Base-by-base conservation (phyloP, 2,888 invertebrate genomes). In the Polymixis flavicincta region DNA sequence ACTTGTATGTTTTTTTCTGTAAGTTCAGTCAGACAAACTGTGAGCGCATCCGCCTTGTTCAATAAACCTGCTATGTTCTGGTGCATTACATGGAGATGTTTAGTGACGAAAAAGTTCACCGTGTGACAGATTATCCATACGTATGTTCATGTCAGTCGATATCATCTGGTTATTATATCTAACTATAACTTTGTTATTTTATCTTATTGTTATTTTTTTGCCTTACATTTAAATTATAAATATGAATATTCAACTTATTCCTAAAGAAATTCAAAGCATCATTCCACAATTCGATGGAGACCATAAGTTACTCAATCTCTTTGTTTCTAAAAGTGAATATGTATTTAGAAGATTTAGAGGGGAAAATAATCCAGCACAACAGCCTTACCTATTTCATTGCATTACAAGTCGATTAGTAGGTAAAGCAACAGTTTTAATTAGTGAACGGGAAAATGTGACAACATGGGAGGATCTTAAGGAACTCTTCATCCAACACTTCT, bases 391-490 rank as follows among this genome's bases (percentile, higher is more conserved):
- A 32, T 66, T 54, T 37, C 54, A 66, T 8, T 52, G 32, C 11
- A 45, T 68, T 28, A 57, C 68, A 11, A 68, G 68, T 19, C 25
- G 28, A 25, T 68, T 68, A 45, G 25, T 28, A 9, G 68, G 68
- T 11, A 57, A 57, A 28, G 55, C 68, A 8, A 57, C 57, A 0
- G 25, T 57, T 13, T 22, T 68, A 25, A 6, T 68, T 6, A 57
- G 57, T 13, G 57, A 57, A 57, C 37, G 45, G 9, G 57, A 57
- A 45, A 57, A 55, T 7, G 11, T 68, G 5, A 25, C 19, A 2
- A 57, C 68, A 0, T 68, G 52, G 52, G 52, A 52, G 0, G 52
- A 1, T 9, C 9, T 52, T 3, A 52, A 52, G 2, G 52, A 52
- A n/a, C 52, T 52, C 9, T 52, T 52, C 3, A 22, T 52, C 0